Evolutionary conservation across 1,140 invertebrate species (phyloP).

Genomic region (Drosophila subpulchrella): DNA sequence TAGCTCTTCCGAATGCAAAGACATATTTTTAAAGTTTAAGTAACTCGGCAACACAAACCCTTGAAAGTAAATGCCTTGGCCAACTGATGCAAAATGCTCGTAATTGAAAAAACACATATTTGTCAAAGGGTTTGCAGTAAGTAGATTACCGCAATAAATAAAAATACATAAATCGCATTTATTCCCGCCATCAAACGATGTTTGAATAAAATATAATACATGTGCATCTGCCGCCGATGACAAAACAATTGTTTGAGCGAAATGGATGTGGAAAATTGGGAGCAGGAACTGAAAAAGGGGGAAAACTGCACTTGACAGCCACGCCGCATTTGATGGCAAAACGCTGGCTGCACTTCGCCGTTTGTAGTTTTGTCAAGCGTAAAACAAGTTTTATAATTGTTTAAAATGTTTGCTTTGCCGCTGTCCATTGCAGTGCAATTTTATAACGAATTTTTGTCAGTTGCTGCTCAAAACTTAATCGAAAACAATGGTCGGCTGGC

Average conservation of each 20-base stretch:
- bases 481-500: conserved; percentile 56
- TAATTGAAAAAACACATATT: background rate
- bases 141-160: background rate
- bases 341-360: conserved; percentile 71
- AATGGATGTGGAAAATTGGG: conserved; percentile 42
- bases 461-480: conserved; percentile 78
- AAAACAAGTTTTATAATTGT: conserved; percentile 83
- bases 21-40: conserved; percentile 29
- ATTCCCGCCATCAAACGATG: background rate
- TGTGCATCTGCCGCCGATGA: conserved; percentile 29
- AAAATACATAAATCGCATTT: conserved; percentile 2
- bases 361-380: conserved; percentile 74
- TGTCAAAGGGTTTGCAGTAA: conserved; percentile 2
- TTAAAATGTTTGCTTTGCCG: conserved; percentile 73
- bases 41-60: background rate
- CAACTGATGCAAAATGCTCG: background rate
- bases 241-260: conserved; percentile 45
- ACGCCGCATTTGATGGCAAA: conserved; percentile 79
- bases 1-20: conserved; percentile 4
- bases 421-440: conserved; percentile 74
- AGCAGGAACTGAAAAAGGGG: conserved; percentile 23
- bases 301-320: conserved; percentile 74
- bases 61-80: background rate
- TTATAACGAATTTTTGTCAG: conserved; percentile 82
- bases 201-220: conserved; percentile 6